Evolutionary conservation across 2,888 invertebrate species (phyloP).

Genomic region (Tetrapedia diversipes): DNA sequence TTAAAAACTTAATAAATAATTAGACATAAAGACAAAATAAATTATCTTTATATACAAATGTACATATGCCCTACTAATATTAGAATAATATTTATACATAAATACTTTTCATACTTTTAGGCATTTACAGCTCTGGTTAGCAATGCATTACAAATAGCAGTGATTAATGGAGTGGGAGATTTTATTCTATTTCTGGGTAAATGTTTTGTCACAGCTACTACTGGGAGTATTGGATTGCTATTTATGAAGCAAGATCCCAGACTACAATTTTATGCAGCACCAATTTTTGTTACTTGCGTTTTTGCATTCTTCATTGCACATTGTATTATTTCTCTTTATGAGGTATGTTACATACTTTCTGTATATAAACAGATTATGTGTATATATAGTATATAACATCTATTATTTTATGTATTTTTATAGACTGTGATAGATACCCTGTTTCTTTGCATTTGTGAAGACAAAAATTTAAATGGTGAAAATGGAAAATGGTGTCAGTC

Average conservation of each 20-base stretch:
- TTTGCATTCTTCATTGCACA: slow-evolving; percentile 97
- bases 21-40: slow-evolving; percentile 10
- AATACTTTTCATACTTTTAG: slow-evolving; percentile 83
- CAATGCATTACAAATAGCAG: slow-evolving; percentile 94
- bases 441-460: slow-evolving; percentile 97
- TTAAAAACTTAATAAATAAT: slow-evolving; percentile 16
- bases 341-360: slow-evolving; percentile 85
- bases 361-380: not conserved
- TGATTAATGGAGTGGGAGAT: slow-evolving; percentile 96
- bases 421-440: slow-evolving; percentile 97
- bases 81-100: too few species aligned
- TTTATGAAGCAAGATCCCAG: slow-evolving; percentile 89
- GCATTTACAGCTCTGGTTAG: slow-evolving; percentile 93
- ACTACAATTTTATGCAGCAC: slow-evolving; percentile 92
- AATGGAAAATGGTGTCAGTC: slow-evolving; percentile 84
- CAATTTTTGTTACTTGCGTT: slow-evolving; percentile 92
- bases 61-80: too few species aligned
- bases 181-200: slow-evolving; percentile 96
- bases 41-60: too few species aligned
- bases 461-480: slow-evolving; percentile 91
- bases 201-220: slow-evolving; percentile 91
- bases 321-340: slow-evolving; percentile 95
- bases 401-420: slow-evolving; percentile 69
- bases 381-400: slow-evolving; percentile 1
- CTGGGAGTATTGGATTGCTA: slow-evolving; percentile 91